phyloP scores from a whole-genome alignment of 1,140 invertebrate species.

The Mamestra configurata region DNA sequence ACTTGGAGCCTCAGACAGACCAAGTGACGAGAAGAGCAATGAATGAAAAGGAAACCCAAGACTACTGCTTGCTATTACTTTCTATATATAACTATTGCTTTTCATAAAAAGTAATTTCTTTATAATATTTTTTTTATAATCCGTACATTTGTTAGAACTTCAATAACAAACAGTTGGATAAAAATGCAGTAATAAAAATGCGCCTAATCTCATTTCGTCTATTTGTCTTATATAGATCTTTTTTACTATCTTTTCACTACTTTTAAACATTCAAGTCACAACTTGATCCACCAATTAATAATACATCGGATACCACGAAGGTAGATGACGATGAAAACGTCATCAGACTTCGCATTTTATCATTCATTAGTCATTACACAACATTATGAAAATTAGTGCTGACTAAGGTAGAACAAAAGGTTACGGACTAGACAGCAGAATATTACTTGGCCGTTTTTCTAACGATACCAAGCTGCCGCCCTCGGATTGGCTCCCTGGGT shows the following conservation, averaged over 20 bases:
- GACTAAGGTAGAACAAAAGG: background rate
- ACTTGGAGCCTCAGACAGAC: constrained; percentile 46
- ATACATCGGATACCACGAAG: background rate
- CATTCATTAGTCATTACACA: constrained; percentile 31
- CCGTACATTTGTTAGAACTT: background rate
- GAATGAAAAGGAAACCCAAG: constrained; percentile 5
- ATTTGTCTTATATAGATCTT: background rate
- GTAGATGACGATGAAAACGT: constrained; percentile 18
- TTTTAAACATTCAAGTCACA: background rate
- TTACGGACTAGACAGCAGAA: background rate
- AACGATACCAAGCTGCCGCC: background rate
- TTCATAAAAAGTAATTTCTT: background rate
- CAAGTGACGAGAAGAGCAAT: constrained; percentile 29
- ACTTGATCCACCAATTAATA: constrained; percentile 9
- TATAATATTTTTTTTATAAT: background rate
- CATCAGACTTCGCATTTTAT: constrained; percentile 9
- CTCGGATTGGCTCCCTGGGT: background rate
- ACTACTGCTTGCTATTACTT: too few relatives aligned
- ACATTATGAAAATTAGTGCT: constrained; percentile 17
- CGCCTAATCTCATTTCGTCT: too few relatives aligned
- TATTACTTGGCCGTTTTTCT: background rate
- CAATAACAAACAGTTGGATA: background rate
- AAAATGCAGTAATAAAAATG: background rate
- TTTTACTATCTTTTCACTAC: background rate
- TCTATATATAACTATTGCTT: background rate